These are phyloP conservation scores for Hermaeophaga mercurialis DNA, from an alignment of 2,888 invertebrate genomes.

Conservation along the genomic window DNA sequence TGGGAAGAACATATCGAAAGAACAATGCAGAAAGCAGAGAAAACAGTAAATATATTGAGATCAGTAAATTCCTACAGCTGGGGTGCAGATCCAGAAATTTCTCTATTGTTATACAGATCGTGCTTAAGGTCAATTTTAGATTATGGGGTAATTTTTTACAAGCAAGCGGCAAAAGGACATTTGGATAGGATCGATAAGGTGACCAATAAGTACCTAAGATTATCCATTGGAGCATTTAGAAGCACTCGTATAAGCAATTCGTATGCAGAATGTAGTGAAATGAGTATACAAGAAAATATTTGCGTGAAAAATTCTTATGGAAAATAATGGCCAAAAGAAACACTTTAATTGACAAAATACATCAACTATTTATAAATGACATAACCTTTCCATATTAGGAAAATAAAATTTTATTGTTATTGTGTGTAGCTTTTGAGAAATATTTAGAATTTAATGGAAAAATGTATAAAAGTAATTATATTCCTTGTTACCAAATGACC, in stretches of 20 bases:
- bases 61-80: neutral
- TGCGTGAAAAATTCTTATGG: neutral
- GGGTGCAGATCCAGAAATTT: conserved; percentile 16
- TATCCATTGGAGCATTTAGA: neutral
- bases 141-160: neutral
- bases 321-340: neutral
- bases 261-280: neutral
- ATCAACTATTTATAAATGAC: neutral
- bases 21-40: neutral
- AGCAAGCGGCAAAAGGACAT: neutral
- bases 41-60: conserved; percentile 9
- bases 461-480: neutral
- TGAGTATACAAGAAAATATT: neutral
- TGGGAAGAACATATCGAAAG: conserved; percentile 14
- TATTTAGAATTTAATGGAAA: neutral
- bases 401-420: neutral
- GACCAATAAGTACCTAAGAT: neutral
- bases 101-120: neutral
- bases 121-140: conserved; percentile 4
- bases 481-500: neutral
- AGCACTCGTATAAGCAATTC: neutral
- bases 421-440: neutral
- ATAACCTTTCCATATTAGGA: neutral
- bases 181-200: neutral
- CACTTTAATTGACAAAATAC: neutral